A percentile compares a stretch with the other conserved stretches of the same genome.
phyloP scores from a whole-genome alignment of 2,113 vertebrate genomes.

The Fulmarus glacialis region DNA sequence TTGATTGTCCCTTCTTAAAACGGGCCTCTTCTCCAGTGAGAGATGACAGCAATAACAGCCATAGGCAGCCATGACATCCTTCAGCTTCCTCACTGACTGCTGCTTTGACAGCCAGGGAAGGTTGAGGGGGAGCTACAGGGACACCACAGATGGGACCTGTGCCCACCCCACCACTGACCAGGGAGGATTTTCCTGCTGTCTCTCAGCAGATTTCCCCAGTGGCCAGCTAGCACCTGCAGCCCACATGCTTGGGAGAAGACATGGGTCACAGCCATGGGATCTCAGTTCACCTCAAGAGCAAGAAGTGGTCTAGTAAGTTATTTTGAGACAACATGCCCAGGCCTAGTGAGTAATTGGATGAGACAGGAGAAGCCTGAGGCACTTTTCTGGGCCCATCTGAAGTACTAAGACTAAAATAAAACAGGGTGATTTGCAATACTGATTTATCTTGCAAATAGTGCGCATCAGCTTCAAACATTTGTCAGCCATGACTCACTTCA shows the following conservation, averaged over 20 bases:
- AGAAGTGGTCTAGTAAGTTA: neutral
- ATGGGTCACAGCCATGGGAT: neutral
- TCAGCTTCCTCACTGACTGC: neutral
- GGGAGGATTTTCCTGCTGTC: neutral
- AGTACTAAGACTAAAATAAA: neutral
- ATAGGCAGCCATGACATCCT: neutral
- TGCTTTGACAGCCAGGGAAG: neutral
- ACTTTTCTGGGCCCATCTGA: neutral
- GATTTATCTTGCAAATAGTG: neutral
- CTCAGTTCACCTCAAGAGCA: neutral
- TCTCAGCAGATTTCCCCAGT: neutral
- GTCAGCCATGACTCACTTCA: neutral
- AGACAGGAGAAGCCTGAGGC: neutral
- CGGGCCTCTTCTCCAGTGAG: neutral
- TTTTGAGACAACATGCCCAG: neutral
- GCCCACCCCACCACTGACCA: neutral
- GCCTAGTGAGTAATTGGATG: neutral
- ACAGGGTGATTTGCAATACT: neutral
- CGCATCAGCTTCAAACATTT: neutral
- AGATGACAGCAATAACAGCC: neutral
- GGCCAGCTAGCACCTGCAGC: neutral
- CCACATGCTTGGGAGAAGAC: neutral
- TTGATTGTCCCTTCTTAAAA: neutral
- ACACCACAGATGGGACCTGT: neutral
- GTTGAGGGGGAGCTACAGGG: too few relatives aligned